A percentile compares a stretch with the other conserved stretches of the same genome.
Conservation (phyloP, 2,888 invertebrate species). For the Desoria tigrina region DNA sequence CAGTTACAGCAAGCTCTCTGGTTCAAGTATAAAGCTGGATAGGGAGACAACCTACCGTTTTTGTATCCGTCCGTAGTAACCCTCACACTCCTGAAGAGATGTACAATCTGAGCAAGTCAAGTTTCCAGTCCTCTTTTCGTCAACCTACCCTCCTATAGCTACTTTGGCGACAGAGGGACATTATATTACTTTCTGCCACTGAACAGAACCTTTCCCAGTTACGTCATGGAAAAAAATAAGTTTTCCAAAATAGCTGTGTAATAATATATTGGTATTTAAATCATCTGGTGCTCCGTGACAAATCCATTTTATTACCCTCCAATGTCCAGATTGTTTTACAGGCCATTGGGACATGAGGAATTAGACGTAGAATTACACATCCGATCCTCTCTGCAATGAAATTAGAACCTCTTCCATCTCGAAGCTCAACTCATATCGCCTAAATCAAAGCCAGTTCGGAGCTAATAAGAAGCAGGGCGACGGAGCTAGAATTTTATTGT, state of each 20-base stretch:
- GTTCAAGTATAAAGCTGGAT: neutral
- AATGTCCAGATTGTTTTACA: constrained; percentile 6
- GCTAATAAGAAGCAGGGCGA: too few species aligned
- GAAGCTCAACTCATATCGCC: too few species aligned
- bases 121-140: neutral
- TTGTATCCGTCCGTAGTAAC: neutral
- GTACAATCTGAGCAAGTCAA: constrained; percentile 21
- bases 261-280: constrained; percentile 15
- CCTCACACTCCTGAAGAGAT: neutral
- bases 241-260: neutral
- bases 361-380: too few species aligned
- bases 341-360: neutral
- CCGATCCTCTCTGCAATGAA: too few species aligned
- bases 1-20: neutral
- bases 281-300: constrained; percentile 21
- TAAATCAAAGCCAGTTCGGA: too few species aligned
- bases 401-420: too few species aligned
- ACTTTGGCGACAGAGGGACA: neutral
- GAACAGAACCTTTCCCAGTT: neutral
- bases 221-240: constrained; percentile 6
- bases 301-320: constrained; percentile 19
- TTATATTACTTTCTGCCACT: neutral
- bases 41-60: neutral
- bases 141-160: neutral
- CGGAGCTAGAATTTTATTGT: too few species aligned